phyloP scores from a whole-genome alignment of 1,140 invertebrate species.

The Paralvinella palmiformis region DNA sequence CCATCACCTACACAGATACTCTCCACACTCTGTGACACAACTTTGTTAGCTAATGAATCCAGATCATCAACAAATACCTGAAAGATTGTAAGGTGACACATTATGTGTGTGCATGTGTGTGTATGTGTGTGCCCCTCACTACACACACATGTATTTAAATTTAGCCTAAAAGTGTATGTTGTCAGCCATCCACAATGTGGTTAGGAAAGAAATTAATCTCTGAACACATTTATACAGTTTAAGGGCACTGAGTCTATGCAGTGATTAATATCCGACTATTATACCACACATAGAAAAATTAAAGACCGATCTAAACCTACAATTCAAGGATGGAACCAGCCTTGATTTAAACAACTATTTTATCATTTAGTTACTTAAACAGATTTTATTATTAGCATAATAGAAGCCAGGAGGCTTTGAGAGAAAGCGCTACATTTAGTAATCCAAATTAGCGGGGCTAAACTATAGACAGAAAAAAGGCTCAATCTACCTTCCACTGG shows the following conservation, averaged over 20 bases:
- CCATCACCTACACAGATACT: neutral
- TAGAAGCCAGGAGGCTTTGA: neutral
- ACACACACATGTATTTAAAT: no score
- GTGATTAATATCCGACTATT: no score
- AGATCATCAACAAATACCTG: no score
- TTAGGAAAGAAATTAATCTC: no score
- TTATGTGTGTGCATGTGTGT: neutral
- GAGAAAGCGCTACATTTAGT: neutral
- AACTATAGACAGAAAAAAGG: no score
- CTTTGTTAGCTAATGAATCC: no score
- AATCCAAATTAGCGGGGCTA: neutral
- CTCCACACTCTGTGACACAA: neutral
- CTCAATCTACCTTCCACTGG: slow-evolving; percentile 51
- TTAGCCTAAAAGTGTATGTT: no score
- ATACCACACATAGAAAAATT: no score
- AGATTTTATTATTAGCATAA: neutral
- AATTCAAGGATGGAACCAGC: neutral
- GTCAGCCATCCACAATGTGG: no score
- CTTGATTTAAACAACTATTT: neutral
- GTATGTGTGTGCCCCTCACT: neutral
- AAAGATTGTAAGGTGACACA: neutral
- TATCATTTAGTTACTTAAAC: neutral
- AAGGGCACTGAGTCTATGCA: no score
- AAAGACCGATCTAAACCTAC: no score
- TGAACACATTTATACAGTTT: no score